Percentiles rank a stretch among this genome's conserved stretches.
Conservation (phyloP, 2,113 vertebrate genomes). For the Myotis brandtii region DNA sequence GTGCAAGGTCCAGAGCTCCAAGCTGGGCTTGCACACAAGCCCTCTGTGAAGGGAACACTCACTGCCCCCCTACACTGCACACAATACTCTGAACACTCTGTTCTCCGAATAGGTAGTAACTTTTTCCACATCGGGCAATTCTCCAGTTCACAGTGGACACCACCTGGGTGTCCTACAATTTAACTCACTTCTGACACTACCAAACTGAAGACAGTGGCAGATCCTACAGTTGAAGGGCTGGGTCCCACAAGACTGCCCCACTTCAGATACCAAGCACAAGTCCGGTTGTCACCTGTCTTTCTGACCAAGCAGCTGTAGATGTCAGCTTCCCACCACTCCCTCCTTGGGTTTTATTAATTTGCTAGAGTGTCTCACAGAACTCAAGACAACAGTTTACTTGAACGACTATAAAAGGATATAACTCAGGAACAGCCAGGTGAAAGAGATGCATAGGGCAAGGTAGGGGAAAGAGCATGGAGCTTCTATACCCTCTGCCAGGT, state of each 20-base stretch:
- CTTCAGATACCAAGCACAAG: not conserved
- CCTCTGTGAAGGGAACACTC: not conserved
- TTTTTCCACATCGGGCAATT: not conserved
- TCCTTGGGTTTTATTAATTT: not conserved
- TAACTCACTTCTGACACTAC: not conserved
- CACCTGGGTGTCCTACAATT: not conserved
- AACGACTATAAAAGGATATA: not conserved
- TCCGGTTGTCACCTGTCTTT: not conserved
- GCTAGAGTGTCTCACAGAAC: not conserved
- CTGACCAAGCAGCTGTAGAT: not conserved
- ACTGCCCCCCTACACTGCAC: not conserved
- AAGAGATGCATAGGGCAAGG: not conserved
- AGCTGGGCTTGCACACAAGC: fast-evolving
- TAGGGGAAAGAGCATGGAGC: not conserved
- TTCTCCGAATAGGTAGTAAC: too few species aligned
- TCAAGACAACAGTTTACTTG: not conserved
- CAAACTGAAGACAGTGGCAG: not conserved
- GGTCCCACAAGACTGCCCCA: too few species aligned
- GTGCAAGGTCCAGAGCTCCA: not conserved
- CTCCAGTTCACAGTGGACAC: not conserved
- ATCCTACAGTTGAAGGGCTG: not conserved
- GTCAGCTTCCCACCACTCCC: not conserved
- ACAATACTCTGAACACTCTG: not conserved
- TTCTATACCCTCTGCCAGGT: not conserved
- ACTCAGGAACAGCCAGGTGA: not conserved